Evolutionary conservation across 1,140 invertebrate genomes (phyloP).

Genomic region (Polypedilum pembai): DNA sequence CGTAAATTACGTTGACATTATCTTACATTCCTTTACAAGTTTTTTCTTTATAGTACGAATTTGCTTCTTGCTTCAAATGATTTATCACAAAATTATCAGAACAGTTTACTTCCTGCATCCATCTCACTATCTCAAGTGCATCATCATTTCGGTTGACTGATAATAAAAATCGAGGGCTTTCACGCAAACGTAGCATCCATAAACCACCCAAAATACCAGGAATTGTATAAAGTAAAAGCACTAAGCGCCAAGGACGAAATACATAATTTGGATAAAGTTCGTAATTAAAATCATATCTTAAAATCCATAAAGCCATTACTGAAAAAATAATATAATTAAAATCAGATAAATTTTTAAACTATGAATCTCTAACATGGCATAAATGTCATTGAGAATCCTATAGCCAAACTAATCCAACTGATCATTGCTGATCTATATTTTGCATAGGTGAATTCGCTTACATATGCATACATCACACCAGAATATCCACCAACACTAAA

Average conservation of each 20-base stretch:
- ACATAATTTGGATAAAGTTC: background rate
- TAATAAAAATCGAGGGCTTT: background rate
- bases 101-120: background rate
- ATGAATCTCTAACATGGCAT: background rate
- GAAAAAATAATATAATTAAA: background rate
- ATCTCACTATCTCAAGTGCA: background rate
- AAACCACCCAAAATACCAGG: background rate
- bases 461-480: slow-evolving; percentile 48
- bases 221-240: background rate
- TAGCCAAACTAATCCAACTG: slow-evolving; percentile 2
- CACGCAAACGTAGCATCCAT: background rate
- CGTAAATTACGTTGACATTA: background rate
- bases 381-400: slow-evolving; percentile 27
- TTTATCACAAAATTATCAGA: background rate
- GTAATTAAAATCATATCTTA: background rate
- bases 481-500: slow-evolving; percentile 48
- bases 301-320: background rate
- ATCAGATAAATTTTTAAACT: background rate
- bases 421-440: slow-evolving; percentile 42
- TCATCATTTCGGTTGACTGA: background rate
- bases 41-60: background rate
- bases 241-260: background rate
- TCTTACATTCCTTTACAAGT: background rate
- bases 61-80: background rate
- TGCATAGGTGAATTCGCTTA: slow-evolving; percentile 49